Percentiles rank a stretch among this genome's conserved stretches.
These are phyloP conservation scores for Plebejus argus DNA, from an alignment of 2,888 invertebrate species.

Conservation along the genomic window DNA sequence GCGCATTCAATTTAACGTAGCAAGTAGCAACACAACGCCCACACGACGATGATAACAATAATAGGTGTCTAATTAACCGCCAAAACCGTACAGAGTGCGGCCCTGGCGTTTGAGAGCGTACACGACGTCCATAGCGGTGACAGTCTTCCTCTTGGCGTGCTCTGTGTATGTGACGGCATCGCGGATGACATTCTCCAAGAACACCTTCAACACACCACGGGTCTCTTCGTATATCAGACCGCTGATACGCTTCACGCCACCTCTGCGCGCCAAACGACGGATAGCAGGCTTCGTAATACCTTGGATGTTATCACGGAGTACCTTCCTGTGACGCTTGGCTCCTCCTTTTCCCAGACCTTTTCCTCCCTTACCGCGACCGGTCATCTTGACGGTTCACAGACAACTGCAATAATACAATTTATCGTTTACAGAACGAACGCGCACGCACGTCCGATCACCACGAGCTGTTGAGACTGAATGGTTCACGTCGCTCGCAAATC, in stretches of 20 bases:
- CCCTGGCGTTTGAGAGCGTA: slow-evolving; percentile 93
- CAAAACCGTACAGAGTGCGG: slow-evolving; percentile 90
- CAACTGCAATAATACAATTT: no score
- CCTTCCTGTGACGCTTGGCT: slow-evolving; percentile 91
- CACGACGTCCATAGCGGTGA: slow-evolving; percentile 93
- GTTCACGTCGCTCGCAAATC: no score
- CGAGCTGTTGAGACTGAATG: no score
- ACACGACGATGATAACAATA: no score
- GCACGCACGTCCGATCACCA: no score
- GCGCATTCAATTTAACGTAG: no score
- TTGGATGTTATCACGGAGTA: slow-evolving; percentile 89
- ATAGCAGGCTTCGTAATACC: slow-evolving; percentile 91
- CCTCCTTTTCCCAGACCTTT: slow-evolving; percentile 90
- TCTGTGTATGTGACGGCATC: slow-evolving; percentile 93
- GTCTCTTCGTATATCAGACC: slow-evolving; percentile 91
- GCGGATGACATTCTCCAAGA: slow-evolving; percentile 90
- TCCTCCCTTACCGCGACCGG: slow-evolving; percentile 90
- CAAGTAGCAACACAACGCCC: no score
- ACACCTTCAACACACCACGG: slow-evolving; percentile 88
- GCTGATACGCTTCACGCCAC: slow-evolving; percentile 87
- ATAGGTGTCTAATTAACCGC: slow-evolving; percentile 68
- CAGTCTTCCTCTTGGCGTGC: slow-evolving; percentile 93
- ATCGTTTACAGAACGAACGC: no score
- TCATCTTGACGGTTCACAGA: slow-evolving; percentile 73
- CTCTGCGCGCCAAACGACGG: slow-evolving; percentile 86